These are phyloP conservation scores for Pempheris klunzingeri DNA, from an alignment of 2,797 vertebrate species.

Conservation along the genomic window DNA sequence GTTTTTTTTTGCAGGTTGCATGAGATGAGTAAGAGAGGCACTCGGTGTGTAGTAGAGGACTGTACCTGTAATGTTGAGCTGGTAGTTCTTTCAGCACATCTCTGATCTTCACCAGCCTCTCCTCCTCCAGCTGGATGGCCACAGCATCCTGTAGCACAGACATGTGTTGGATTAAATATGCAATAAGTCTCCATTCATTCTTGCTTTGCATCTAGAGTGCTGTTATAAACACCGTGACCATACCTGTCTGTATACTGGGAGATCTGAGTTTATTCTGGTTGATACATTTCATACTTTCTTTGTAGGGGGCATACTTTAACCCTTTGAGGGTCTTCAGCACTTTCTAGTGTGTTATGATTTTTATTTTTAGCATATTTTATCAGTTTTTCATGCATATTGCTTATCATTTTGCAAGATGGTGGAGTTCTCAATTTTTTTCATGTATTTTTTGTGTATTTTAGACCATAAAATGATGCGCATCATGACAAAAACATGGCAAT, in stretches of 20 bases:
- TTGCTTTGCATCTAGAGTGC: neutral
- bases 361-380: too few species aligned
- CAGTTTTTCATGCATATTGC: too few species aligned
- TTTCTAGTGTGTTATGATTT: too few species aligned
- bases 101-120: slow-evolving; percentile 91
- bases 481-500: too few species aligned
- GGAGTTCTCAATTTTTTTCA: too few species aligned
- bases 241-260: neutral
- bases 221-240: neutral
- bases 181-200: neutral
- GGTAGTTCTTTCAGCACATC: slow-evolving; percentile 94
- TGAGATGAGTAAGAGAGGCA: neutral
- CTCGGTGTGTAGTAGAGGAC: neutral
- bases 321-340: too few species aligned
- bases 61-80: slow-evolving; percentile 89
- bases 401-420: too few species aligned
- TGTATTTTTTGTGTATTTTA: too few species aligned
- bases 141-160: slow-evolving; percentile 89
- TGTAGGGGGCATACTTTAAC: neutral
- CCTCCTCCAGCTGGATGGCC: slow-evolving; percentile 91
- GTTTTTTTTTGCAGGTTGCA: neutral
- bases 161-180: neutral
- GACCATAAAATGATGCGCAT: too few species aligned
- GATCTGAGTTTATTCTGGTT: neutral
- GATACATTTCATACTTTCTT: neutral